Percentiles rank a stretch among this genome's conserved stretches.
phyloP scores from a whole-genome alignment of 2,888 invertebrate genomes.

The Nephrotoma appendiculata region DNA sequence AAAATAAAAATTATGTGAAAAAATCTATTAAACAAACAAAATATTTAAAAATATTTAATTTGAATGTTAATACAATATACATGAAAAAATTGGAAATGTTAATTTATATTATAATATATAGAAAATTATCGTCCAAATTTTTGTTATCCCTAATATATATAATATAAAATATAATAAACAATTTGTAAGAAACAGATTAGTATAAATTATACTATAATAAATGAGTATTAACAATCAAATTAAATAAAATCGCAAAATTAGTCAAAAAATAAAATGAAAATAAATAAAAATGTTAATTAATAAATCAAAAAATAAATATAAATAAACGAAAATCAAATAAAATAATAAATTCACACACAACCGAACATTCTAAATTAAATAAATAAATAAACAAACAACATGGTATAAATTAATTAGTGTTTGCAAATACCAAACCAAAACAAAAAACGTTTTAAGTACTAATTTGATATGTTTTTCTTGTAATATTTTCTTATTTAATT shows the following conservation, averaged over 20 bases:
- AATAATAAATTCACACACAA: background rate
- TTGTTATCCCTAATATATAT: background rate
- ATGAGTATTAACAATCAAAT: background rate
- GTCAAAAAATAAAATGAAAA: background rate
- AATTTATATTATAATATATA: background rate
- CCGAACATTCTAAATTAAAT: background rate
- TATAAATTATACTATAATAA: background rate
- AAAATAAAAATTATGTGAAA: background rate
- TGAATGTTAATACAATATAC: background rate
- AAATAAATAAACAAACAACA: background rate
- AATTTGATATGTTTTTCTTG: background rate
- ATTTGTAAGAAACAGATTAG: background rate
- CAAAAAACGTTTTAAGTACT: background rate
- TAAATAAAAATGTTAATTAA: background rate
- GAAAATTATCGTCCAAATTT: background rate
- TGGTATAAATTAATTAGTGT: background rate
- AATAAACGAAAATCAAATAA: background rate
- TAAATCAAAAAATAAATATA: background rate
- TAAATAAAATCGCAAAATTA: background rate
- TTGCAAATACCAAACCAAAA: background rate
- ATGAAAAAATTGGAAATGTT: background rate
- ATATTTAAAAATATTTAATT: background rate
- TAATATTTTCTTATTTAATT: background rate
- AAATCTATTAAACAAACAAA: background rate
- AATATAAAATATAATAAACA: background rate